Evolutionary conservation across 2,113 vertebrate genomes (phyloP).

Genomic region (Gavialis gangeticus): DNA sequence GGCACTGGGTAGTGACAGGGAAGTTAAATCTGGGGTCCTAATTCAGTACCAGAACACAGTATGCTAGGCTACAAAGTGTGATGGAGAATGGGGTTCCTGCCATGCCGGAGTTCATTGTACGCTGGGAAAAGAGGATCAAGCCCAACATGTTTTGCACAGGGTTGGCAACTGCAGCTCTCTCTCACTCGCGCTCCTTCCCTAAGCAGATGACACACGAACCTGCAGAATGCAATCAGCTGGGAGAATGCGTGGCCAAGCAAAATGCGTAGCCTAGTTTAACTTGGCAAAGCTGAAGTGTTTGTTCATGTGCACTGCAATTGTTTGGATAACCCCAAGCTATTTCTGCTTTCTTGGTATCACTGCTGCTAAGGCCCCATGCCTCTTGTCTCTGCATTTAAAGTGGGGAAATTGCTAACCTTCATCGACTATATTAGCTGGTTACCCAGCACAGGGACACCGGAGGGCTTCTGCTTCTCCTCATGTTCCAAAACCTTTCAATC

Average conservation of each 20-base stretch:
- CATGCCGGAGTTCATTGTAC: too few species aligned
- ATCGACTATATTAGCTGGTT: rapidly evolving
- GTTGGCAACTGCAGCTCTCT: neutral
- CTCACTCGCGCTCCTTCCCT: neutral
- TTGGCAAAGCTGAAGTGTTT: constrained; percentile 4
- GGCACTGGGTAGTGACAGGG: too few species aligned
- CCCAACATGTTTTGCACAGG: rapidly evolving
- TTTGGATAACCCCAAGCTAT: neutral
- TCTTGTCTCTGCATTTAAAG: neutral
- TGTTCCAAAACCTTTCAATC: rapidly evolving
- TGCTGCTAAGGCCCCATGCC: neutral
- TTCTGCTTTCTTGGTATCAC: neutral
- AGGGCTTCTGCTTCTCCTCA: rapidly evolving
- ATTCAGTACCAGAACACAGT: too few species aligned
- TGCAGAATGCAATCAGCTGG: neutral
- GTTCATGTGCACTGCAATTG: neutral
- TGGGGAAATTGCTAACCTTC: rapidly evolving
- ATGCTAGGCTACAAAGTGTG: too few species aligned
- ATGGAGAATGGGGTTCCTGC: too few species aligned
- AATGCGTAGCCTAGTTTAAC: neutral
- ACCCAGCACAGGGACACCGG: neutral
- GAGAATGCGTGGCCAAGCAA: neutral
- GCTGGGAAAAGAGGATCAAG: neutral
- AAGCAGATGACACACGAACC: neutral
- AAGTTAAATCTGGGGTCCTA: too few species aligned